A percentile compares a stretch with the other conserved stretches of the same genome.
Evolutionary conservation across 2,797 vertebrate genomes (phyloP).

Genomic region (Acanthurus tractus): DNA sequence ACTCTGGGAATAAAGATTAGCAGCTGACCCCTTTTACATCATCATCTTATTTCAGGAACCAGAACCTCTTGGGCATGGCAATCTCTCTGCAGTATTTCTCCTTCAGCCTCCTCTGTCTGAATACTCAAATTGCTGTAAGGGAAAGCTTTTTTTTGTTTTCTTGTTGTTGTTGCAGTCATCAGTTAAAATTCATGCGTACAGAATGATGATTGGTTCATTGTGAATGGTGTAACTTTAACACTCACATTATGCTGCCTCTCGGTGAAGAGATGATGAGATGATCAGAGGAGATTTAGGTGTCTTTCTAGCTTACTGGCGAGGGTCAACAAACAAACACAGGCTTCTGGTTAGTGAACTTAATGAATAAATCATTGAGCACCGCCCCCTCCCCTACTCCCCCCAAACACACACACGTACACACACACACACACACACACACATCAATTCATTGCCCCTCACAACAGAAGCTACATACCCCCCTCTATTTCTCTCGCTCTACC

Average conservation of each 20-base stretch:
- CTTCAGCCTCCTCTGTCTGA: slow-evolving; percentile 59
- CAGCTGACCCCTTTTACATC: slow-evolving; percentile 85
- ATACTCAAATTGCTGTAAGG: slow-evolving; percentile 28
- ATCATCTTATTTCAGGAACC: slow-evolving; percentile 84
- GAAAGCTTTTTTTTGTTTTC: neutral
- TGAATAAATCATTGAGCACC: slow-evolving; percentile 92
- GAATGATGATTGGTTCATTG: slow-evolving; percentile 3
- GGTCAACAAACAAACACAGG: slow-evolving; percentile 84
- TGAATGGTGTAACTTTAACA: slow-evolving; percentile 13
- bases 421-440: slow-evolving; percentile 77
- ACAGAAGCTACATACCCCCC: slow-evolving; percentile 78
- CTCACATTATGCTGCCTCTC: slow-evolving; percentile 20
- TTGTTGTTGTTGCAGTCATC: slow-evolving; percentile 18
- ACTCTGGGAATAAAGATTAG: slow-evolving; percentile 87
- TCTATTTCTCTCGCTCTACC: slow-evolving; percentile 72
- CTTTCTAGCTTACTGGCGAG: slow-evolving; percentile 52
- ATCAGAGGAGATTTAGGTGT: slow-evolving; percentile 58
- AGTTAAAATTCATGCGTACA: slow-evolving; percentile 27
- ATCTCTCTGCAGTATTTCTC: slow-evolving; percentile 66
- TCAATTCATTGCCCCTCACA: slow-evolving; percentile 78
- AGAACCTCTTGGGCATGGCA: slow-evolving; percentile 72
- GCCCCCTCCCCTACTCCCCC: slow-evolving; percentile 26
- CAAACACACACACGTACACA: neutral
- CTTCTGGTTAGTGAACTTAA: slow-evolving; percentile 89
- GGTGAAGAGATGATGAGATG: slow-evolving; percentile 46